Percentiles rank a stretch among this genome's conserved stretches.
Conservation (phyloP, 2,888 invertebrate genomes). For the Odontocerum albicorne region DNA sequence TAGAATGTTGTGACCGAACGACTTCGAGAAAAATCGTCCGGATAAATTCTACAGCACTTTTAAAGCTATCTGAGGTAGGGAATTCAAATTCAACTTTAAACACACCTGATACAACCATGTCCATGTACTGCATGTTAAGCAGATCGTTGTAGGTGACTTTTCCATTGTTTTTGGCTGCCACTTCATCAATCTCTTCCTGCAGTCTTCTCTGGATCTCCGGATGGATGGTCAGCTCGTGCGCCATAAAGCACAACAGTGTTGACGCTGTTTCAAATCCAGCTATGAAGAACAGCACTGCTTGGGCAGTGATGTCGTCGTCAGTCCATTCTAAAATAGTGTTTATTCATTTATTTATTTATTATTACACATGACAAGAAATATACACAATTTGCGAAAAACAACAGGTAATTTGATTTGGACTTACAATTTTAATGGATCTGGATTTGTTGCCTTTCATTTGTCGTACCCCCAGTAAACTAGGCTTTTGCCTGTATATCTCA, state of each 20-base stretch:
- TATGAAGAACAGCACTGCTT: slow-evolving; percentile 44
- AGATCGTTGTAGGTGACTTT: neutral
- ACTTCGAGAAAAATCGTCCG: too few relatives aligned
- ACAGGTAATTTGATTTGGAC: too few relatives aligned
- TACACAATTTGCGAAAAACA: too few relatives aligned
- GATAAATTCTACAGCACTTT: too few relatives aligned
- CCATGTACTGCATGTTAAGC: slow-evolving; percentile 46
- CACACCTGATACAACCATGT: slow-evolving; percentile 47
- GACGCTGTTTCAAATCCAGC: slow-evolving; percentile 47
- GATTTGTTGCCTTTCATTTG: too few relatives aligned
- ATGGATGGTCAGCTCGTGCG: slow-evolving; percentile 44
- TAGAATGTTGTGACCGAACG: too few relatives aligned
- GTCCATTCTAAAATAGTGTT: slow-evolving; percentile 44
- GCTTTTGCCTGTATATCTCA: too few relatives aligned
- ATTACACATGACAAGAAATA: too few relatives aligned
- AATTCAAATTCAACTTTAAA: slow-evolving; percentile 56
- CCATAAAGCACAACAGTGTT: slow-evolving; percentile 41
- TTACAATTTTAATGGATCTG: too few relatives aligned
- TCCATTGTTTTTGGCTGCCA: neutral
- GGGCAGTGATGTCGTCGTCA: slow-evolving; percentile 43
- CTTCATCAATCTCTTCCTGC: slow-evolving; percentile 24
- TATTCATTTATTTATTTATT: too few relatives aligned
- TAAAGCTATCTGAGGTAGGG: too few relatives aligned
- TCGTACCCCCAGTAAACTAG: too few relatives aligned
- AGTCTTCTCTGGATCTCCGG: slow-evolving; percentile 44